Base-by-base conservation (phyloP, 2,888 invertebrate species). In the Meghimatium bilineatum region DNA sequence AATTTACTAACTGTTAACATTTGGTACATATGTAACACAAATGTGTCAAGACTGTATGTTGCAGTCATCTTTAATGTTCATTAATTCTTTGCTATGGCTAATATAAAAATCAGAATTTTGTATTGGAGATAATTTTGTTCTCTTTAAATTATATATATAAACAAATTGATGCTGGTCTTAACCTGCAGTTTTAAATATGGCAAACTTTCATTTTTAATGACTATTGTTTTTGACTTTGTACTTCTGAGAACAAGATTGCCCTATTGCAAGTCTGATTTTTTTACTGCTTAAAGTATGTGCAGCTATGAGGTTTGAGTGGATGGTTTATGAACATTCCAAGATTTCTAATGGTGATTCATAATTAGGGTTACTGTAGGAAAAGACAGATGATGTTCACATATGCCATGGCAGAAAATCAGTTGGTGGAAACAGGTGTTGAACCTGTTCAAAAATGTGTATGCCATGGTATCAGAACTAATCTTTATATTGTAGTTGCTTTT, bases 201-300 rank as follows among this genome's bases (percentile, higher is more conserved):
- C 56, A 56, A 56, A 56, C 23, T 17, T 14, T 23, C 20, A 56
- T 2, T 56, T 56, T 63, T 26, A n/a, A 23, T n/a, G 5, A n/a
- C 26, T 12, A 23, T n/a, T 26, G 12, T 63, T 63, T 56, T 63
- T 63, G 60, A n/a, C 60, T n/a, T n/a, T 10, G 26, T 63, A n/a
- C 6, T n/a, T 63, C n/a, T 63, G 60, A 63, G 79, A 20, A 67
- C 67, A 79, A 49, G 29, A 67, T 67, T 49, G 67, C 23, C 49
- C 67, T 79, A 79, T 44, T 36, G 32, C 52, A 76, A 77, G 77
- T 79, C 66, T 79, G 79, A 23, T 79, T 79, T 79, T 77, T 38
- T n/a, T 29, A 23, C 38, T 36, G 12, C 20, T 63, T 32, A 32
- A 44, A n/a, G n/a, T n/a, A 20, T 44, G 49, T 67, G 44, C 38